A percentile compares a stretch with the other conserved stretches of the same genome.
Conservation (phyloP, 1,140 invertebrate genomes). For the Drosophila lini region DNA sequence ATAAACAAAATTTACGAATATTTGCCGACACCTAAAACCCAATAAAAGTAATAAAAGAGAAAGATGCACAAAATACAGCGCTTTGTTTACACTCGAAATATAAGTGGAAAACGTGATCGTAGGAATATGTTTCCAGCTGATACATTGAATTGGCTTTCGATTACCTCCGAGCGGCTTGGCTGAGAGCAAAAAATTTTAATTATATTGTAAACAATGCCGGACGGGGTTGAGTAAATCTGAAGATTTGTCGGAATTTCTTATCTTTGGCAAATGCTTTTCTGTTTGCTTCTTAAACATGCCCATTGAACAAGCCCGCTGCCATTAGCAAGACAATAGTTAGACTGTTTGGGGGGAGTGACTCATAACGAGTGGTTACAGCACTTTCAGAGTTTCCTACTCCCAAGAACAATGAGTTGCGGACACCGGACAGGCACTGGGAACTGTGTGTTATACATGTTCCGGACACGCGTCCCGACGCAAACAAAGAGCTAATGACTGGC, state of each 20-base stretch:
- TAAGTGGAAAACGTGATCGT: slow-evolving; percentile 32
- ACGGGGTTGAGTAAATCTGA: slow-evolving; percentile 7
- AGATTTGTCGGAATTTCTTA: slow-evolving; percentile 20
- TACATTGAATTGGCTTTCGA: slow-evolving; percentile 20
- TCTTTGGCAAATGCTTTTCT: slow-evolving; percentile 26
- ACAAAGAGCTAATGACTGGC: slow-evolving; percentile 19
- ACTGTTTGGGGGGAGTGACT: slow-evolving; percentile 7
- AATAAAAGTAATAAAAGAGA: slow-evolving; percentile 21
- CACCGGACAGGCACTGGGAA: slow-evolving; percentile 28
- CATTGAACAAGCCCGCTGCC: slow-evolving; percentile 2
- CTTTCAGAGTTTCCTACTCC: neutral
- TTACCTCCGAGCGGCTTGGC: neutral
- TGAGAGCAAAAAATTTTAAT: slow-evolving; percentile 19
- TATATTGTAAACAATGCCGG: slow-evolving; percentile 32
- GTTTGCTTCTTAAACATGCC: slow-evolving; percentile 16
- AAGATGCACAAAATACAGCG: slow-evolving; percentile 17
- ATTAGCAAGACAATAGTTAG: slow-evolving; percentile 37
- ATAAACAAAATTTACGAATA: slow-evolving; percentile 17
- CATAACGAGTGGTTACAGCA: slow-evolving; percentile 6
- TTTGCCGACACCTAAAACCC: slow-evolving; percentile 3
- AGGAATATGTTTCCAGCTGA: slow-evolving; percentile 21
- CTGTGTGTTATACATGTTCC: neutral
- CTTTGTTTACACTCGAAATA: slow-evolving; percentile 19
- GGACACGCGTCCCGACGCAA: slow-evolving; percentile 4
- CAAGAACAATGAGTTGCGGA: slow-evolving; percentile 35